These are phyloP conservation scores for Augochlora pura DNA, from an alignment of 1,140 invertebrate genomes.

Conservation along the genomic window DNA sequence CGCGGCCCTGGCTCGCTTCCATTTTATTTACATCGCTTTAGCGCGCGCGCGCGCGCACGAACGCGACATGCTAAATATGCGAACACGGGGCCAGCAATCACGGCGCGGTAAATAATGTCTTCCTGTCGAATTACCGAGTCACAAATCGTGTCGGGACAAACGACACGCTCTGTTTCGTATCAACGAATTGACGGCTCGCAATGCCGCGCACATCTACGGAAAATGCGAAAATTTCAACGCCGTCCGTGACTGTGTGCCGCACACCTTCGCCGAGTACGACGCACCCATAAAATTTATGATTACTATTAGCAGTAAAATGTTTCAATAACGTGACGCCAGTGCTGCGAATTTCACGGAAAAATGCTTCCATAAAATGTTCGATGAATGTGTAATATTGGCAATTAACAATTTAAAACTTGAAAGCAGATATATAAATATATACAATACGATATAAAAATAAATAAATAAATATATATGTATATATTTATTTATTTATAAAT, in stretches of 20 bases:
- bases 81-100: conserved; percentile 22
- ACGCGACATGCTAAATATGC: not conserved
- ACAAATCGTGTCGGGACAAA: conserved; percentile 22
- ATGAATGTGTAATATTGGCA: not conserved
- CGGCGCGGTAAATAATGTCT: conserved; percentile 58
- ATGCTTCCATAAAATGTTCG: too few species aligned
- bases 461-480: too few species aligned
- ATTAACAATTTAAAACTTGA: not conserved
- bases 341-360: not conserved
- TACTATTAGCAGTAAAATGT: not conserved
- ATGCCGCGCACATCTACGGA: not conserved
- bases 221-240: not conserved
- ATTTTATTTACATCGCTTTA: conserved; percentile 52
- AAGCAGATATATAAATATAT: not conserved
- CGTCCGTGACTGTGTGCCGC: not conserved
- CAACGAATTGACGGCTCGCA: not conserved
- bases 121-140: conserved; percentile 49
- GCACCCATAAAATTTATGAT: not conserved
- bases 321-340: not conserved
- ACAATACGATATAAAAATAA: too few species aligned
- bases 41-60: too few species aligned
- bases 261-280: not conserved
- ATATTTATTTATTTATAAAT: too few species aligned
- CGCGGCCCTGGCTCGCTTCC: conserved; percentile 46
- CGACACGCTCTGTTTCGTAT: conserved; percentile 25